Percentiles rank a stretch among this genome's conserved stretches.
Conservation (phyloP, 2,113 vertebrate species). For the Rhinolophus sinicus region DNA sequence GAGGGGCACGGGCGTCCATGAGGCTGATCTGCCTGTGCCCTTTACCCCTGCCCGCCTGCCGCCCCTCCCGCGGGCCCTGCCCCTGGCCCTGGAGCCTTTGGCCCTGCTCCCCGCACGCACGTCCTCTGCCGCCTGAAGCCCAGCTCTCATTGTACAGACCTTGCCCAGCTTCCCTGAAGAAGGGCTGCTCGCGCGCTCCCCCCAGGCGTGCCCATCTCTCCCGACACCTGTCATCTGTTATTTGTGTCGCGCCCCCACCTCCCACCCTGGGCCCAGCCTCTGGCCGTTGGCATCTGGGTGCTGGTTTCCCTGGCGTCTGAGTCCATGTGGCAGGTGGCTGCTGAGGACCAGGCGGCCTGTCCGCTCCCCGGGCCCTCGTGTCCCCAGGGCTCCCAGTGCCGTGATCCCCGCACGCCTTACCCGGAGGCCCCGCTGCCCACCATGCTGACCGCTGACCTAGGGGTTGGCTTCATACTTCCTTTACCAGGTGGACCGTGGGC, state of each 20-base stretch:
- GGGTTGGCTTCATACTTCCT: background rate
- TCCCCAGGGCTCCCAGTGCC: background rate
- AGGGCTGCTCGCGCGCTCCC: no score
- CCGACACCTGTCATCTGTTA: background rate
- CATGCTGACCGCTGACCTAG: fast-evolving
- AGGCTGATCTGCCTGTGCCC: background rate
- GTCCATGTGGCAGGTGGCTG: background rate
- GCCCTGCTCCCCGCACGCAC: background rate
- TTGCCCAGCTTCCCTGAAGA: background rate
- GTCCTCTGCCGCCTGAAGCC: background rate
- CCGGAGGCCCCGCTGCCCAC: background rate
- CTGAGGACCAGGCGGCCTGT: background rate
- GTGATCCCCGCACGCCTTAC: fast-evolving
- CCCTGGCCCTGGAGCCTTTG: background rate
- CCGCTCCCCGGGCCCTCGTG: background rate
- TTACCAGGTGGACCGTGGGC: background rate
- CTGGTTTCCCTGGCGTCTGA: background rate
- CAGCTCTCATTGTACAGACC: background rate
- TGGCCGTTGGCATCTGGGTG: background rate
- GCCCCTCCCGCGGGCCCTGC: background rate
- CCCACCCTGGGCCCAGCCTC: background rate
- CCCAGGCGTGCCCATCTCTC: background rate
- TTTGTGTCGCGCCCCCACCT: no score
- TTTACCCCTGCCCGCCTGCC: background rate
- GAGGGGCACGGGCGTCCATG: background rate